Evolutionary conservation across 1,140 invertebrate species (phyloP), one percentile per base, ranked within the genome.

Genomic region (Drosophila murphyi): DNA sequence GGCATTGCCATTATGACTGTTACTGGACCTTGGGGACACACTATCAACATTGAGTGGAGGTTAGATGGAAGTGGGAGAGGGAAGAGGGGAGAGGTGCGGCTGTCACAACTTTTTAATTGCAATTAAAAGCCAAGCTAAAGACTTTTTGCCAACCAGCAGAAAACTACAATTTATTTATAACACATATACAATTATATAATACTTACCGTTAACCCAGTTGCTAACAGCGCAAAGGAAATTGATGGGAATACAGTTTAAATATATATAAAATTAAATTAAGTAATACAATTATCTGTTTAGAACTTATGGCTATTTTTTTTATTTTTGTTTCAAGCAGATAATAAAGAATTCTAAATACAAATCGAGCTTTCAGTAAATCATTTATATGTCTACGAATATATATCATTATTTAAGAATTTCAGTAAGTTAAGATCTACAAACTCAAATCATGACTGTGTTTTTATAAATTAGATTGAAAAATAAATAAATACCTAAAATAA

Each of bases 91-190:
- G 20, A 20, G 20, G 20, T 48, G 76, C 31, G n/a, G 45, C 68
- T 52, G 32, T 65, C 60, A 72, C 63, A 88, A 85, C 85, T 89
- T 85, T 88, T 89, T 85, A 89, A 88, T 88, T 89, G 85, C 83
- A 88, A 88, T 88, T 88, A 83, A 88, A 88, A 85, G 78, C 80
- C 80, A 78, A 88, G 83, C 65, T 74, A 79, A 79, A 82, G 76
- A 82, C 82, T 76, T 79, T 51, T 47, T 37, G 31, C 50, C 50
- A 70, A 31, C 10, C 47, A 69, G 34, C 64, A 50, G 5, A 43
- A 12, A 48, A 37, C 48, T 35, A 2, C 34, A n/a, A 43, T 43
- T 43, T 43, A 8, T n/a, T n/a, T 8, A 39, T 39, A 39, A 8
- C 3, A 43, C 2, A 39, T 39, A 39, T 39, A 10, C 3, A 43